Conservation (phyloP, 2,888 invertebrate species). For the Xylophagus ater region DNA sequence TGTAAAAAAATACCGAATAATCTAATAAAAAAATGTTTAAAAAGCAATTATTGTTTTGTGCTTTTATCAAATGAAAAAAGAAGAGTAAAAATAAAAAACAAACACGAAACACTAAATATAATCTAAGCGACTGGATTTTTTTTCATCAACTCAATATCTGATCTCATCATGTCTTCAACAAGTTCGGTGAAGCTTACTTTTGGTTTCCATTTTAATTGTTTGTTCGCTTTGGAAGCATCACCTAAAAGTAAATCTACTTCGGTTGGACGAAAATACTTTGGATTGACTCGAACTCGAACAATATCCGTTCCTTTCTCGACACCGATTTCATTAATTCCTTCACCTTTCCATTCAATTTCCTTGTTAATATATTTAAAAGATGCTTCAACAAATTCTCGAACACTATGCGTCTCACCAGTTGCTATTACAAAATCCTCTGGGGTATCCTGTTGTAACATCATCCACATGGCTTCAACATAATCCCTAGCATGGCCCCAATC, state of each 20-base stretch:
- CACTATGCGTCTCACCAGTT: conserved; percentile 89
- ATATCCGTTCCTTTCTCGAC: conserved; percentile 56
- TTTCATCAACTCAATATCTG: conserved; percentile 85
- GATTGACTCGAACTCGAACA: conserved; percentile 77
- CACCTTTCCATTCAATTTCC: conserved; percentile 78
- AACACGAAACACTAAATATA: conserved; percentile 3
- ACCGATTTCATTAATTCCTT: conserved; percentile 67
- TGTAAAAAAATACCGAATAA: too few relatives aligned
- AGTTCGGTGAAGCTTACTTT: conserved; percentile 70
- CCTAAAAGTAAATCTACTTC: conserved; percentile 92
- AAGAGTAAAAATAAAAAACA: too few relatives aligned
- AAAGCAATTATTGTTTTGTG: too few relatives aligned
- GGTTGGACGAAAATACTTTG: conserved; percentile 92
- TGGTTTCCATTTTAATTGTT: conserved; percentile 78
- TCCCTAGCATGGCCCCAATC: conserved; percentile 99
- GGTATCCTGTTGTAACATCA: conserved; percentile 87
- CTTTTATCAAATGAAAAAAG: too few relatives aligned
- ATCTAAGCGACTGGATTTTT: conserved; percentile 74
- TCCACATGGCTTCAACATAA: conserved; percentile 99
- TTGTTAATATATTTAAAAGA: conserved; percentile 76
- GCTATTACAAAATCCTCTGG: conserved; percentile 97
- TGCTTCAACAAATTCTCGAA: conserved; percentile 89
- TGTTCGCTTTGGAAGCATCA: conserved; percentile 85
- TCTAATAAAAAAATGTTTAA: too few relatives aligned
- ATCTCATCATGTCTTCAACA: conserved; percentile 88